phyloP scores from a whole-genome alignment of 2,113 vertebrate species.

The Callipepla squamata region DNA sequence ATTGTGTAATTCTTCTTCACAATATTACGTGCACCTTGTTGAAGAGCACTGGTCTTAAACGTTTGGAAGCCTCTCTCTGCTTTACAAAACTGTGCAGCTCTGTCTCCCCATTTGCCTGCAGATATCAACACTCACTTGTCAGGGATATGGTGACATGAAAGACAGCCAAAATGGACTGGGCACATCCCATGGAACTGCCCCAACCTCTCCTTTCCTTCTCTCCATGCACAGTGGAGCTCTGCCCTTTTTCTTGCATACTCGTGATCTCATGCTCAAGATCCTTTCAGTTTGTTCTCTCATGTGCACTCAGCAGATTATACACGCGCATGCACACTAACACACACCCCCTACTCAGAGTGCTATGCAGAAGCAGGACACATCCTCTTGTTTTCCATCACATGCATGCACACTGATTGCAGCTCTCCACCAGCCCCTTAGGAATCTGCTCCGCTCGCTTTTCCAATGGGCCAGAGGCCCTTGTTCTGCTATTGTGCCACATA shows the following conservation, averaged over 20 bases:
- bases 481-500: background rate
- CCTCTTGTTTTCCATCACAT: background rate
- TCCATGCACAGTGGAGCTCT: background rate
- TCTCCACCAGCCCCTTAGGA: background rate
- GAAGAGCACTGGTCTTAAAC: background rate
- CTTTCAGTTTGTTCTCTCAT: background rate
- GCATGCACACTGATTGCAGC: background rate
- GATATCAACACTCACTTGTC: background rate
- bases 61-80: background rate
- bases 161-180: background rate
- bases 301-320: background rate
- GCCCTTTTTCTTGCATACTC: background rate
- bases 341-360: background rate
- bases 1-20: background rate
- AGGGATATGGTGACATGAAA: background rate
- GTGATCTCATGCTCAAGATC: background rate
- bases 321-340: background rate
- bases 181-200: background rate
- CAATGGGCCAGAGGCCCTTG: constrained; percentile 27
- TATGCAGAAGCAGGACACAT: background rate
- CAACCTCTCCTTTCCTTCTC: background rate
- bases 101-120: background rate
- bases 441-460: background rate
- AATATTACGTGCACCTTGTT: background rate
- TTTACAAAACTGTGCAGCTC: background rate